phyloP scores from a whole-genome alignment of 2,888 invertebrate genomes.

The Capitulum mitella region DNA sequence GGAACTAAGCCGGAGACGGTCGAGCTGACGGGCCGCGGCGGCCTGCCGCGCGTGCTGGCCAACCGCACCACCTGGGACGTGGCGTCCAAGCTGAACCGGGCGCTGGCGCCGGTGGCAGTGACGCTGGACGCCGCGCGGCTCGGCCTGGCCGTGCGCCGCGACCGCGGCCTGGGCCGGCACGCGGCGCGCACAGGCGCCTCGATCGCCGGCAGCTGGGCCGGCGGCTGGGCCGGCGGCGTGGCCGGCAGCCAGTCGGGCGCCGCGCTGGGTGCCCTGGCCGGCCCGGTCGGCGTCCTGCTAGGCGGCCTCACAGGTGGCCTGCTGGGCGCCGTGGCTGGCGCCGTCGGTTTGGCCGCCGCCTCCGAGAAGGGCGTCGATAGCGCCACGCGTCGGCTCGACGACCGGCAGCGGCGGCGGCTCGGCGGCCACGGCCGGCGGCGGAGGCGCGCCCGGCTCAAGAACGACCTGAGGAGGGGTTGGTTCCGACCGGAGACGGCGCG shows the following conservation, averaged over 20 bases:
- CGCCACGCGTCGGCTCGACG: not conserved
- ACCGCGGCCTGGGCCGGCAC: slow-evolving; percentile 6
- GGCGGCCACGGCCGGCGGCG: not conserved
- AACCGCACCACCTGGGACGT: slow-evolving; percentile 12
- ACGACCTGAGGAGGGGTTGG: not conserved
- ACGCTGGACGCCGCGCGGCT: not conserved
- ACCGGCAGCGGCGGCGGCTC: not conserved
- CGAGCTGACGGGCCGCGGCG: not conserved
- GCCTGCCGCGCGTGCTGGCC: not conserved
- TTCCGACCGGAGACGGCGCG: not conserved
- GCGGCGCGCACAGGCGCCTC: slow-evolving; percentile 6
- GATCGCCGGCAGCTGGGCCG: slow-evolving; percentile 6
- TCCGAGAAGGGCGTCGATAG: not conserved
- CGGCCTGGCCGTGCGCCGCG: not conserved
- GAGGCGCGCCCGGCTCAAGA: not conserved
- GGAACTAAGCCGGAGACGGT: not conserved
- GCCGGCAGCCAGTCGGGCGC: slow-evolving; percentile 11
- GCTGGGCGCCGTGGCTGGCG: not conserved
- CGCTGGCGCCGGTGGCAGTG: slow-evolving; percentile 1
- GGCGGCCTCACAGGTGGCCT: not conserved
- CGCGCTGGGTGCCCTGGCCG: not conserved
- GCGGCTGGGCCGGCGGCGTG: slow-evolving; percentile 9
- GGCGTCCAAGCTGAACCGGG: not conserved
- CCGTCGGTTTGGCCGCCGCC: not conserved
- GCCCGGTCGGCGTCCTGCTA: not conserved